These are phyloP conservation scores for Ephialtes manifestator DNA, from an alignment of 2,888 invertebrate species.

Conservation along the genomic window DNA sequence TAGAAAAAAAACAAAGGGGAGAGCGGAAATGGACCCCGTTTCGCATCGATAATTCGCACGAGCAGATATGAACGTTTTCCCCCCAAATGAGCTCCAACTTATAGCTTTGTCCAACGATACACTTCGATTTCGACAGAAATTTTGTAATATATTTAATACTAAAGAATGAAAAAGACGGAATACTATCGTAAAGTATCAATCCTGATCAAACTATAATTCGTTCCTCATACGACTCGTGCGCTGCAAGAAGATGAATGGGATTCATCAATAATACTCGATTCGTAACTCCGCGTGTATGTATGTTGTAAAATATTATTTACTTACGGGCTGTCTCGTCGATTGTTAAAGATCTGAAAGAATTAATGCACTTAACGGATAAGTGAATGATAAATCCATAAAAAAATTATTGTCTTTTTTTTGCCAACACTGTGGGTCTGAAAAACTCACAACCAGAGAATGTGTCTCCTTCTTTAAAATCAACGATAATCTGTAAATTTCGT, in stretches of 20 bases:
- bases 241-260: constrained; percentile 21
- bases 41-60: constrained; percentile 56
- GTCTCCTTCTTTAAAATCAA: not conserved
- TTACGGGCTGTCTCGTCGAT: constrained; percentile 18
- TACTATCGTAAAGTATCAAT: constrained; percentile 56
- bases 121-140: constrained; percentile 10
- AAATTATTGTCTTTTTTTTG: not conserved
- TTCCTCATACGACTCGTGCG: constrained; percentile 55
- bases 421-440: not conserved
- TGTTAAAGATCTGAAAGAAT: not conserved
- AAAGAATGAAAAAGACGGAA: constrained; percentile 30
- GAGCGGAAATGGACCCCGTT: constrained; percentile 38
- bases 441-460: not conserved
- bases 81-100: constrained; percentile 8
- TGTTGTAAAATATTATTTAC: not conserved
- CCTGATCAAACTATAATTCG: constrained; percentile 56
- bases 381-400: not conserved
- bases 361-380: not conserved
- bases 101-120: constrained; percentile 1
- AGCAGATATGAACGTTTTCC: constrained; percentile 14
- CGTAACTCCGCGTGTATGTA: constrained; percentile 36
- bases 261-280: constrained; percentile 29
- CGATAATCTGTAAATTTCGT: not conserved
- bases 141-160: constrained; percentile 59
- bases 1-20: constrained; percentile 24